Evolutionary conservation across 1,140 invertebrate genomes (phyloP).

Genomic region (Holotrichia oblita): DNA sequence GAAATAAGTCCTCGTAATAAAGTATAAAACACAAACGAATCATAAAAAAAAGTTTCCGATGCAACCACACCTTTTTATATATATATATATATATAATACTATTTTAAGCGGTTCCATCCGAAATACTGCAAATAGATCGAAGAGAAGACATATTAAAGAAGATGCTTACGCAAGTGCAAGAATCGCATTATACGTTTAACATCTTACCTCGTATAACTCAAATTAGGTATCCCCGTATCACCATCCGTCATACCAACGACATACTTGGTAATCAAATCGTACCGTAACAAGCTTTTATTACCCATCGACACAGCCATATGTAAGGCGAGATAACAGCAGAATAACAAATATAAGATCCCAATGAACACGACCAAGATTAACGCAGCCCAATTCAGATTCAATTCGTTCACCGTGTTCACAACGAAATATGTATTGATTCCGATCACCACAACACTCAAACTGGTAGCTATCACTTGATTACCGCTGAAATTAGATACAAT

Average conservation of each 20-base stretch:
- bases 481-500: conserved; percentile 62
- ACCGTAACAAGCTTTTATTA: conserved; percentile 59
- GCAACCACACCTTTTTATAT: not conserved
- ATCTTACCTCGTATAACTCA: conserved; percentile 6
- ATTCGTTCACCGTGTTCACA: conserved; percentile 66
- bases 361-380: conserved; percentile 68
- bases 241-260: not conserved
- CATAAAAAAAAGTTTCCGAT: not conserved
- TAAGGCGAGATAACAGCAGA: conserved; percentile 76
- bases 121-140: too few relatives aligned
- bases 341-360: conserved; percentile 73
- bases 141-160: not conserved
- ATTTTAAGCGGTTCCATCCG: not conserved
- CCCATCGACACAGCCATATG: conserved; percentile 78
- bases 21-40: not conserved
- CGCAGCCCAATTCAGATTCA: conserved; percentile 63
- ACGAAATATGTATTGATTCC: conserved; percentile 87
- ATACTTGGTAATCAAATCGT: conserved; percentile 49
- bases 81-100: not conserved
- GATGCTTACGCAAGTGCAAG: not conserved
- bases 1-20: not conserved
- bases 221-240: not conserved
- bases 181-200: too few relatives aligned
- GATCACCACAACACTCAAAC: conserved; percentile 78
- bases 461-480: conserved; percentile 74